Percentiles rank a stretch among this genome's conserved stretches.
phyloP scores from a whole-genome alignment of 2,888 invertebrate species.

The Epinotia ramella region DNA sequence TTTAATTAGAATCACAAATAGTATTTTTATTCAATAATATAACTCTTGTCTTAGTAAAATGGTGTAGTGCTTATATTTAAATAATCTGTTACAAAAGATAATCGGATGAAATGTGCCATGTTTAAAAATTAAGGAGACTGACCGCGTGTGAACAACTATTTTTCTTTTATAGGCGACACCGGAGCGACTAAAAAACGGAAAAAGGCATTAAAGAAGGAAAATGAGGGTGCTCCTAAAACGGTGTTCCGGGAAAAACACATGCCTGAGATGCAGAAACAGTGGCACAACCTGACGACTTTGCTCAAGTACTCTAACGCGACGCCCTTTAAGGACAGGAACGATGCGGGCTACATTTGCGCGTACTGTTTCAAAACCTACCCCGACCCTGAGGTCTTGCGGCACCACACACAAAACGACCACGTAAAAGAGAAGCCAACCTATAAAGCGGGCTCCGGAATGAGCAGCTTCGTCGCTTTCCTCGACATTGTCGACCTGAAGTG shows the following conservation, averaged over 20 bases:
- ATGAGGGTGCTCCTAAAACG: constrained; percentile 58
- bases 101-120: constrained; percentile 1
- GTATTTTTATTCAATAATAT: no score
- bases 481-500: constrained; percentile 78
- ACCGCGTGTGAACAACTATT: constrained; percentile 74
- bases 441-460: constrained; percentile 72
- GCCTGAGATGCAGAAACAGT: constrained; percentile 77
- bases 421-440: constrained; percentile 72
- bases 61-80: neutral
- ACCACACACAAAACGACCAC: constrained; percentile 72
- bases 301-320: constrained; percentile 76
- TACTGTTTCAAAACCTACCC: constrained; percentile 77
- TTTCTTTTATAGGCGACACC: constrained; percentile 82
- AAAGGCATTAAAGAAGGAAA: constrained; percentile 67
- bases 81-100: neutral
- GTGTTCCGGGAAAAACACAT: constrained; percentile 66
- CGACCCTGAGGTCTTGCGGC: constrained; percentile 64
- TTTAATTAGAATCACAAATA: no score
- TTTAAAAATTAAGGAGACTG: constrained; percentile 49
- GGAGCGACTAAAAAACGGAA: constrained; percentile 73
- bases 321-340: constrained; percentile 77
- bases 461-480: constrained; percentile 74
- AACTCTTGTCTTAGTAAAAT: neutral
- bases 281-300: constrained; percentile 75
- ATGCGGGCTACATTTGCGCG: constrained; percentile 77